A percentile compares a stretch with the other conserved stretches of the same genome.
Evolutionary conservation across 2,113 vertebrate species (phyloP).

Genomic region (Leptocoma aspasia): DNA sequence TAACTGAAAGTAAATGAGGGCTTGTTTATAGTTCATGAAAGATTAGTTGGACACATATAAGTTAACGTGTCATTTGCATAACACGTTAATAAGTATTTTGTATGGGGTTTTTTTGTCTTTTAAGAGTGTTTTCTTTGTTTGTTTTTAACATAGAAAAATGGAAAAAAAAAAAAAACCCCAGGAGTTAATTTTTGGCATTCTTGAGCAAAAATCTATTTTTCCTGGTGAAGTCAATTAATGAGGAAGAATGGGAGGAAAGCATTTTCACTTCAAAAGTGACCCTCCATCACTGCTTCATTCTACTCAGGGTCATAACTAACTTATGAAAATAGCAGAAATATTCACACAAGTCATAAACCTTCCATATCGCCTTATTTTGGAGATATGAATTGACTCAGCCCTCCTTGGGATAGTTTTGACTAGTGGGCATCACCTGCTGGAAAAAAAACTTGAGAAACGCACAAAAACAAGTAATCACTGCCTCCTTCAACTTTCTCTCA

Average conservation of each 20-base stretch:
- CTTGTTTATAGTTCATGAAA: background rate
- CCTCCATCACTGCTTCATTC: background rate
- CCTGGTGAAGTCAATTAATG: background rate
- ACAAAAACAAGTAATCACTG: background rate
- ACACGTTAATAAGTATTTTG: background rate
- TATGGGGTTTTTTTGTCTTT: accelerated
- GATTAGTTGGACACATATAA: background rate
- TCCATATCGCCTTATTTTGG: background rate
- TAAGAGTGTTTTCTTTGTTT: background rate
- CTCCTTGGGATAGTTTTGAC: background rate
- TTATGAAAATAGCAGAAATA: background rate
- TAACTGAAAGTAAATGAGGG: background rate
- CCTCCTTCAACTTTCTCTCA: background rate
- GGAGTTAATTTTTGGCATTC: background rate
- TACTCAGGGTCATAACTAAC: background rate
- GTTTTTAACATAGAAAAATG: background rate
- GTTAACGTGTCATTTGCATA: background rate
- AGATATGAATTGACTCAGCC: background rate
- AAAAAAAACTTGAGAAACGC: background rate
- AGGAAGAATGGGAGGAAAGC: background rate
- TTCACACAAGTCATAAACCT: background rate
- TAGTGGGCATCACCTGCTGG: background rate
- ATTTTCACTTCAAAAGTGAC: background rate
- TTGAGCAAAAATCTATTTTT: background rate
- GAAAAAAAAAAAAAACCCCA: background rate